Conservation (phyloP, 2,888 invertebrate species). For the Erebia ligea region DNA sequence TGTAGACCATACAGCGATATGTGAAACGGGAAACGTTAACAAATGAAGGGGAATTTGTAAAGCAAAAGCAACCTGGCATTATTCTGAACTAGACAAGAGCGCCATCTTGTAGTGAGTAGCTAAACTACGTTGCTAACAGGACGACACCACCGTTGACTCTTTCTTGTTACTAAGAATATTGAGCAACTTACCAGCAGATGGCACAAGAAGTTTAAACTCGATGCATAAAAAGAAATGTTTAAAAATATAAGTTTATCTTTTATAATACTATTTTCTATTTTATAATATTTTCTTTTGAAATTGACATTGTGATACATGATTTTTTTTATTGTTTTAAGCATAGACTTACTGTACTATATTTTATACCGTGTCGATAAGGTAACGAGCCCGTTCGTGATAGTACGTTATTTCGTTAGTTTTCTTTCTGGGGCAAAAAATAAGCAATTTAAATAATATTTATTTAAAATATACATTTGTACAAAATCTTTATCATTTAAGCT, state of each 20-base stretch:
- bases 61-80: slow-evolving; percentile 7
- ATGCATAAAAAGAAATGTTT: background rate
- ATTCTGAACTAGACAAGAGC: slow-evolving; percentile 31
- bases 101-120: slow-evolving; percentile 59
- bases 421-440: too few relatives aligned
- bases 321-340: too few relatives aligned
- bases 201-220: slow-evolving; percentile 39
- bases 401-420: too few relatives aligned
- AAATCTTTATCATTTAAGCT: too few relatives aligned
- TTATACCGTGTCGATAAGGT: too few relatives aligned
- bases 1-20: slow-evolving; percentile 49
- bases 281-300: background rate
- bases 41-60: slow-evolving; percentile 48
- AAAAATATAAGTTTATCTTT: too few relatives aligned
- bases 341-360: too few relatives aligned
- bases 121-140: slow-evolving; percentile 37
- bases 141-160: background rate
- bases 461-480: too few relatives aligned
- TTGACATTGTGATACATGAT: too few relatives aligned
- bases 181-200: slow-evolving; percentile 50
- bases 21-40: slow-evolving; percentile 54
- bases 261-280: too few relatives aligned
- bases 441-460: too few relatives aligned
- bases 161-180: background rate
- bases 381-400: too few relatives aligned